These are phyloP conservation scores for Drosophila lacertosa DNA, from an alignment of 1,140 invertebrate genomes.

Conservation along the genomic window DNA sequence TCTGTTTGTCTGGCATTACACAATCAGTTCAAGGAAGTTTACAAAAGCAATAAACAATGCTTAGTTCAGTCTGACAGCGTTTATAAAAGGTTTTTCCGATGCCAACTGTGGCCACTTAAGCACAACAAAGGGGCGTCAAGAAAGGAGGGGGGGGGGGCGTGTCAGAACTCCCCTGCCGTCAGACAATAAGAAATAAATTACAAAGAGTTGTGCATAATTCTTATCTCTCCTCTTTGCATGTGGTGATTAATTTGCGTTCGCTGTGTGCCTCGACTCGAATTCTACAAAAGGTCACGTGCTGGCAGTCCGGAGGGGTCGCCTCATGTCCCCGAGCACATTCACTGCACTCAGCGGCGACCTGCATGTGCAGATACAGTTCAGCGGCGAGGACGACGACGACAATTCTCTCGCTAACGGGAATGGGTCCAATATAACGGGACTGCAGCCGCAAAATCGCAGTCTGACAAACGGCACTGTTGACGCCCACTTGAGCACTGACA, in stretches of 20 bases:
- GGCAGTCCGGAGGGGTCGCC: conserved; percentile 81
- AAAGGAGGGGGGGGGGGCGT: conserved; percentile 3
- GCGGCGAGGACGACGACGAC: conserved; percentile 44
- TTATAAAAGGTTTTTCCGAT: conserved; percentile 18
- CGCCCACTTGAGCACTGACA: conserved; percentile 62
- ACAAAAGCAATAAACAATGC: neutral
- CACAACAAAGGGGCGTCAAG: conserved; percentile 45
- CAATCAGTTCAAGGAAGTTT: neutral
- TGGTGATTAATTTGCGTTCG: conserved; percentile 46
- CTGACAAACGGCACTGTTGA: conserved; percentile 14
- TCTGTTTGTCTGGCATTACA: neutral
- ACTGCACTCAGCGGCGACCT: conserved; percentile 87
- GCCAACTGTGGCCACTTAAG: conserved; percentile 35
- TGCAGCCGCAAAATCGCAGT: conserved; percentile 18
- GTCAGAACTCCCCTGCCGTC: conserved; percentile 23
- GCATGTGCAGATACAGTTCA: conserved; percentile 85
- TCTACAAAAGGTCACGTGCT: conserved; percentile 83
- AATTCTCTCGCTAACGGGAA: conserved; percentile 5
- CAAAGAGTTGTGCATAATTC: conserved; percentile 72
- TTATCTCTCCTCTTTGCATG: conserved; percentile 58
- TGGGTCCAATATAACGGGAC: conserved; percentile 29
- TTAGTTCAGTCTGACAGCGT: neutral
- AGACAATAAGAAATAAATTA: conserved; percentile 74
- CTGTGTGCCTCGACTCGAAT: conserved; percentile 38
- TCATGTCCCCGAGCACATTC: conserved; percentile 85